phyloP scores from a whole-genome alignment of 2,113 vertebrate genomes.

The Zosterops hypoxanthus region DNA sequence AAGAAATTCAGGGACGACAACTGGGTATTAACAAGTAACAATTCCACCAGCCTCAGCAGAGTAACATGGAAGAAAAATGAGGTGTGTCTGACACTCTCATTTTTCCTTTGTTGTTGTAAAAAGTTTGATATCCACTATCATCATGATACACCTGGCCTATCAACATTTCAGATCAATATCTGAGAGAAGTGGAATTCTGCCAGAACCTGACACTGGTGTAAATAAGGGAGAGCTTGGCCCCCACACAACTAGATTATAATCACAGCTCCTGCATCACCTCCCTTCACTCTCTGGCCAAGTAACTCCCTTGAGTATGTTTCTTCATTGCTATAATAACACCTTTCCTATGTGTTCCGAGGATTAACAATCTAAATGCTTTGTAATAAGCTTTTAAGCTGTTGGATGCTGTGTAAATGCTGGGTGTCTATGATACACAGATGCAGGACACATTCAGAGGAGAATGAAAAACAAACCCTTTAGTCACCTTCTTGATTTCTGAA shows the following conservation, averaged over 20 bases:
- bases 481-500: background rate
- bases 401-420: background rate
- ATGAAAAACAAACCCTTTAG: background rate
- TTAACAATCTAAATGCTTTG: background rate
- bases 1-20: too few relatives aligned
- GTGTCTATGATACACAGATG: background rate
- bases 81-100: background rate
- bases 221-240: conserved; percentile 19
- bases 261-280: background rate
- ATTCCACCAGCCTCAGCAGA: background rate
- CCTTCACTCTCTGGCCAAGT: background rate
- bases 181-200: conserved; percentile 10
- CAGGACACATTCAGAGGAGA: background rate
- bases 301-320: conserved; percentile 15
- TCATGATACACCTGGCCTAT: background rate
- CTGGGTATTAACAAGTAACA: background rate
- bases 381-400: background rate
- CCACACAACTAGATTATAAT: background rate
- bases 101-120: background rate
- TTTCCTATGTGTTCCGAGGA: background rate
- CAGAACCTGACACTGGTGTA: background rate
- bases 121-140: background rate
- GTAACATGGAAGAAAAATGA: background rate
- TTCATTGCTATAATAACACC: conserved; percentile 22
- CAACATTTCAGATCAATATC: background rate